Evolutionary conservation across 2,888 invertebrate species (phyloP).

Genomic region (Parnassius smintheus): DNA sequence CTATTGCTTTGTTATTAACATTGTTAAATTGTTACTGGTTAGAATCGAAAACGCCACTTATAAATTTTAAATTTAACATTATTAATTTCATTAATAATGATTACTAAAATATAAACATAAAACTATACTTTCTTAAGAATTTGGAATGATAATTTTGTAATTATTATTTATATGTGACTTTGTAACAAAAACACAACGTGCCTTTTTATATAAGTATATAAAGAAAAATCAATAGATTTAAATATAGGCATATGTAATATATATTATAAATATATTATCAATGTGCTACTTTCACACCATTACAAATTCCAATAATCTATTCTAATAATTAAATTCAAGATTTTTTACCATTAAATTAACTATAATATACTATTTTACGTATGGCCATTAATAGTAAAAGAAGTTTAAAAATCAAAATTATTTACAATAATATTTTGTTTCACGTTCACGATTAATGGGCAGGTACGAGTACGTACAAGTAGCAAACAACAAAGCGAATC

Average conservation of each 20-base stretch:
- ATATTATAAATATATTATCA: slow-evolving; percentile 36
- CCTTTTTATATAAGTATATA: not conserved
- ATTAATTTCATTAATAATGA: not conserved
- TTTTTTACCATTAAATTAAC: slow-evolving; percentile 45
- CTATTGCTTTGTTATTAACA: slow-evolving; percentile 19
- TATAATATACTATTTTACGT: slow-evolving; percentile 16
- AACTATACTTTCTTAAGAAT: slow-evolving; percentile 10
- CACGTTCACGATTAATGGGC: too few species aligned
- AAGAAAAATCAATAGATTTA: slow-evolving; percentile 8
- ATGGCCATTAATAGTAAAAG: slow-evolving; percentile 10
- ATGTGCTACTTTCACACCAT: slow-evolving; percentile 60
- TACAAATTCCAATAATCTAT: slow-evolving; percentile 39
- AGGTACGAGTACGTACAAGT: too few species aligned
- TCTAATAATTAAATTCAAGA: slow-evolving; percentile 47
- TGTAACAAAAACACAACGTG: not conserved
- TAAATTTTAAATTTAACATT: not conserved
- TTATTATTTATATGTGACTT: not conserved
- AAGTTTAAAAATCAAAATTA: not conserved
- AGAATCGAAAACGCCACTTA: not conserved
- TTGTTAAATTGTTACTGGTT: slow-evolving; percentile 8
- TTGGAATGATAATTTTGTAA: slow-evolving; percentile 13
- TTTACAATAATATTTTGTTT: too few species aligned
- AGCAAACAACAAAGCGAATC: too few species aligned
- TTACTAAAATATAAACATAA: slow-evolving; percentile 5
- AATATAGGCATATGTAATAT: slow-evolving; percentile 15